Conservation (phyloP, 1,140 invertebrate genomes). For the Drosophila guanche region DNA sequence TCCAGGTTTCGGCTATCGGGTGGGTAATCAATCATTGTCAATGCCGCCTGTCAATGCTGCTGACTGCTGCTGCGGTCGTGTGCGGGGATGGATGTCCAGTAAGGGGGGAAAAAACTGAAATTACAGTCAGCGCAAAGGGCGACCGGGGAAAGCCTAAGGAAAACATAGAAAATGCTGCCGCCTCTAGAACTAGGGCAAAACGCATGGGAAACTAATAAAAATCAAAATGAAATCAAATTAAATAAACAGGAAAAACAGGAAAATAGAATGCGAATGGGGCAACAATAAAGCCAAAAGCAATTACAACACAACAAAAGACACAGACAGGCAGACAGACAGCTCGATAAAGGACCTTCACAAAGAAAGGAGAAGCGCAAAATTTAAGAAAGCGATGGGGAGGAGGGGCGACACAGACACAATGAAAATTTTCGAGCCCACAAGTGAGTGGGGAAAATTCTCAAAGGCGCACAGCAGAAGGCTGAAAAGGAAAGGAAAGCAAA, state of each 20-base stretch:
- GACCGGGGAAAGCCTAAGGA: not conserved
- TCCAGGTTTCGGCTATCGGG: slow-evolving; percentile 60
- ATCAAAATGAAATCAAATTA: slow-evolving; percentile 81
- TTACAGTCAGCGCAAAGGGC: slow-evolving; percentile 33
- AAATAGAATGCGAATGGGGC: slow-evolving; percentile 44
- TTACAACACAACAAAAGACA: slow-evolving; percentile 50
- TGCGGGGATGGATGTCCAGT: slow-evolving; percentile 24
- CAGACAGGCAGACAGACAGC: slow-evolving; percentile 48
- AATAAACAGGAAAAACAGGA: slow-evolving; percentile 60
- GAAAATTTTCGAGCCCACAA: slow-evolving; percentile 59
- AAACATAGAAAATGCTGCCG: slow-evolving; percentile 31
- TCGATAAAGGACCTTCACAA: slow-evolving; percentile 40
- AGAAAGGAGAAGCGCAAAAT: slow-evolving; percentile 54
- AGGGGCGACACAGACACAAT: slow-evolving; percentile 73
- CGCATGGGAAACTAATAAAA: slow-evolving; percentile 70
- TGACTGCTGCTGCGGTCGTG: slow-evolving; percentile 35
- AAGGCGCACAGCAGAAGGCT: slow-evolving; percentile 37
- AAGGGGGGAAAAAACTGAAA: slow-evolving; percentile 53
- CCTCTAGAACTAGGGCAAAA: slow-evolving; percentile 60
- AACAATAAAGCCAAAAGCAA: slow-evolving; percentile 69
- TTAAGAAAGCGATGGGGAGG: slow-evolving; percentile 47
- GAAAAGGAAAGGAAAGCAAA: slow-evolving; percentile 50
- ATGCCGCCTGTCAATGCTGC: slow-evolving; percentile 74
- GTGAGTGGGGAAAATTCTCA: slow-evolving; percentile 61
- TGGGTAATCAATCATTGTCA: slow-evolving; percentile 80